phyloP scores from a whole-genome alignment of 2,888 invertebrate species.

The Cryptus armator region DNA sequence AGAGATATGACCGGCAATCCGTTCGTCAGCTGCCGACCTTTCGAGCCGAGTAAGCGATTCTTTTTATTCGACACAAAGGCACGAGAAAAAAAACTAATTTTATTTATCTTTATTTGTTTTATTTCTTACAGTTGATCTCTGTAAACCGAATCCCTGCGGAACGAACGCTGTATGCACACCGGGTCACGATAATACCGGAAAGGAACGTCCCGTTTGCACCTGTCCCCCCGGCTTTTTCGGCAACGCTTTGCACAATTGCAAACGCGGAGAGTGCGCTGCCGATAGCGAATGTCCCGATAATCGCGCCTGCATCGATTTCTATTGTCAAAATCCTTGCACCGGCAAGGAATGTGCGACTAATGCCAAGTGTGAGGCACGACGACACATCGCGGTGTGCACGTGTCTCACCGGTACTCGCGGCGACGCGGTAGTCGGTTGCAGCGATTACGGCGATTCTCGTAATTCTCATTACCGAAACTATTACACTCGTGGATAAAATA shows the following conservation, averaged over 20 bases:
- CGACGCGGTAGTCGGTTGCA: slow-evolving; percentile 87
- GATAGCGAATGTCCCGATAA: slow-evolving; percentile 92
- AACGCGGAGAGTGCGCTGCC: slow-evolving; percentile 92
- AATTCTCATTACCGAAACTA: slow-evolving; percentile 19
- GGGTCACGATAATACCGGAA: slow-evolving; percentile 93
- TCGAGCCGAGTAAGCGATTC: slow-evolving; percentile 89
- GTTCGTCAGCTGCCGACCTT: slow-evolving; percentile 92
- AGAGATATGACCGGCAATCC: slow-evolving; percentile 95
- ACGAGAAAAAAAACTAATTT: no score
- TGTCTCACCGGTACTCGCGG: slow-evolving; percentile 90
- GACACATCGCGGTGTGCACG: slow-evolving; percentile 93
- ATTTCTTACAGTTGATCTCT: slow-evolving; percentile 94
- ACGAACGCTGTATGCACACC: slow-evolving; percentile 92
- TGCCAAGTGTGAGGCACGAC: slow-evolving; percentile 91
- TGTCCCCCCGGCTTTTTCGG: slow-evolving; percentile 93
- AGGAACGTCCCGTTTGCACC: slow-evolving; percentile 94
- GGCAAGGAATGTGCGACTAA: slow-evolving; percentile 91
- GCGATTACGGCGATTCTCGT: slow-evolving; percentile 71
- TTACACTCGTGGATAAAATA: neutral
- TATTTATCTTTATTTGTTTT: neutral
- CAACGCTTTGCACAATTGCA: slow-evolving; percentile 91
- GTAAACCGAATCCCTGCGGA: slow-evolving; percentile 95
- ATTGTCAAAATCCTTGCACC: slow-evolving; percentile 90
- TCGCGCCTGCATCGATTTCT: slow-evolving; percentile 92
- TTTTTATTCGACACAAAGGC: neutral